Percentiles rank a stretch among this genome's conserved stretches.
phyloP scores from a whole-genome alignment of 2,113 vertebrate genomes.

The Gobius niger region DNA sequence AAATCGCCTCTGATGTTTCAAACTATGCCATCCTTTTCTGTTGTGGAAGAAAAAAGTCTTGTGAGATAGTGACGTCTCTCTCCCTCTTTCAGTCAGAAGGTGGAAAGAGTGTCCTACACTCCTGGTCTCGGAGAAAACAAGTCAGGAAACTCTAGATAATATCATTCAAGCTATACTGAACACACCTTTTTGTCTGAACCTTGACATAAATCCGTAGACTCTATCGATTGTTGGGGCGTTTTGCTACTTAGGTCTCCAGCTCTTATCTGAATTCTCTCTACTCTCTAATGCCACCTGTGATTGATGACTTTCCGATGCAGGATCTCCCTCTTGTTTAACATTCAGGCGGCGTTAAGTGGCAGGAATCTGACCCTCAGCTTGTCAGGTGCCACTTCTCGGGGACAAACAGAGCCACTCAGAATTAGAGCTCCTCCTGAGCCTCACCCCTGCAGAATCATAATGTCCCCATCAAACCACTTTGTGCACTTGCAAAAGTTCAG shows the following conservation, averaged over 20 bases:
- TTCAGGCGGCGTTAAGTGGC: slow-evolving; percentile 7
- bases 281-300: slow-evolving; percentile 21
- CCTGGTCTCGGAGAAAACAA: too few relatives aligned
- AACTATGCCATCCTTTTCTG: too few relatives aligned
- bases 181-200: too few relatives aligned
- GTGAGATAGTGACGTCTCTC: not conserved
- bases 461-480: not conserved
- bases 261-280: slow-evolving; percentile 15
- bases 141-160: too few relatives aligned
- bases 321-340: slow-evolving; percentile 21
- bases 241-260: not conserved
- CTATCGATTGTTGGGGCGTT: not conserved
- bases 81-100: not conserved
- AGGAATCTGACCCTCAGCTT: not conserved
- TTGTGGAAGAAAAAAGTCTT: too few relatives aligned
- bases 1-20: too few relatives aligned
- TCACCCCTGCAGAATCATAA: not conserved
- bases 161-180: too few relatives aligned
- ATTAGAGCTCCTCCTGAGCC: too few relatives aligned
- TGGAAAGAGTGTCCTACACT: too few relatives aligned
- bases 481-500: not conserved
- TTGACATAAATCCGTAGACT: too few relatives aligned
- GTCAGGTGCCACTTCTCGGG: slow-evolving; percentile 2
- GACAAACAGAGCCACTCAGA: not conserved
- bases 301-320: slow-evolving; percentile 34